Conservation (phyloP, 2,888 invertebrate species). For the Hypsopygia costalis region DNA sequence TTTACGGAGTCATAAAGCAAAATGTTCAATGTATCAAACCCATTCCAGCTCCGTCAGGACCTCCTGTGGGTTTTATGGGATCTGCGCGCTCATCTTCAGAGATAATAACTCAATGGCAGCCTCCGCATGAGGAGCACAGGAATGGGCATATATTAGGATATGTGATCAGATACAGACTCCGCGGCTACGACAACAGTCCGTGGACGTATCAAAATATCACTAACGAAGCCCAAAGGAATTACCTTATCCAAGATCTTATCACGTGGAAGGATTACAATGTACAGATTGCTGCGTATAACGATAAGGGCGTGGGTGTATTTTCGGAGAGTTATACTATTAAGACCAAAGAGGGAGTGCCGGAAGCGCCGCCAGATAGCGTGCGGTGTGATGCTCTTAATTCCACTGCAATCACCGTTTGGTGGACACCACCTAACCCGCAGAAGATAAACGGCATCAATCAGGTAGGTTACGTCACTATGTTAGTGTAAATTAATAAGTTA, state of each 20-base stretch:
- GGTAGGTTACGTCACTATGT: slow-evolving; percentile 65
- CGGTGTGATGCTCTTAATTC: slow-evolving; percentile 91
- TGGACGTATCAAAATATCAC: slow-evolving; percentile 96
- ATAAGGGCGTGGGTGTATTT: slow-evolving; percentile 96
- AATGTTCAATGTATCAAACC: not conserved
- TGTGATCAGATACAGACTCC: slow-evolving; percentile 93
- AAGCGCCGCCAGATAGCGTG: slow-evolving; percentile 93
- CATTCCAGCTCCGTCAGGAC: slow-evolving; percentile 93
- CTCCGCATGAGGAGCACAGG: slow-evolving; percentile 95
- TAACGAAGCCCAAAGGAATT: slow-evolving; percentile 95
- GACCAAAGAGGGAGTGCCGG: slow-evolving; percentile 97
- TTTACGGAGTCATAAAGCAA: not conserved
- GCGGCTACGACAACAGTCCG: slow-evolving; percentile 94
- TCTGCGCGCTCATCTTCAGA: slow-evolving; percentile 96
- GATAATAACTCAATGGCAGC: slow-evolving; percentile 98
- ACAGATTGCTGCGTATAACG: slow-evolving; percentile 98
- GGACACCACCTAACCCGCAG: slow-evolving; percentile 98
- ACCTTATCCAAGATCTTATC: slow-evolving; percentile 93
- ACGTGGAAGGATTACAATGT: slow-evolving; percentile 99
- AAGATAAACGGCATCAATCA: slow-evolving; percentile 99
- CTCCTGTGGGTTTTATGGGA: slow-evolving; percentile 96
- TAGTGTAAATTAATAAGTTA: too few relatives aligned
- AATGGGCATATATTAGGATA: slow-evolving; percentile 98
- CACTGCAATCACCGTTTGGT: slow-evolving; percentile 90
- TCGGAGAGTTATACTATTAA: slow-evolving; percentile 95